Percentiles rank a stretch among this genome's conserved stretches.
Evolutionary conservation across 1,140 invertebrate species (phyloP).

Genomic region (Drepana arcuata): DNA sequence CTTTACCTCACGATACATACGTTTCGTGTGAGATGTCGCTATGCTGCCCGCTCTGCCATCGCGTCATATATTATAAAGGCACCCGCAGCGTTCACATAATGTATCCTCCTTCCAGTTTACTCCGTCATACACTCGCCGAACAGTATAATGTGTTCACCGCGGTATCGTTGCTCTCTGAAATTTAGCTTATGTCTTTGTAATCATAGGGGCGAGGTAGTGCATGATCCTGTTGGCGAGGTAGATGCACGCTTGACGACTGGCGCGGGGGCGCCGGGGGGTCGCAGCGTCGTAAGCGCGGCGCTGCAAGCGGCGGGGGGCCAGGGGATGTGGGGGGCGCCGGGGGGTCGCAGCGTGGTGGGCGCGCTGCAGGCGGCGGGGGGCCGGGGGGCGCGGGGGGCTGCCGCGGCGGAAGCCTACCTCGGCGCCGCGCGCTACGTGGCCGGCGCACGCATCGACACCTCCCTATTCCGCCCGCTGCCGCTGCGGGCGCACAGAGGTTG

Average conservation of each 20-base stretch:
- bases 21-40: too few species aligned
- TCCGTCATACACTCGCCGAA: too few species aligned
- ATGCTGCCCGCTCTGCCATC: too few species aligned
- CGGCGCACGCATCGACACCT: constrained; percentile 43
- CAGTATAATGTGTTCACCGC: too few species aligned
- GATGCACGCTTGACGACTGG: constrained; percentile 6
- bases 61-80: neutral
- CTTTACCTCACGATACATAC: too few species aligned
- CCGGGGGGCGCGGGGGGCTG: constrained; percentile 2
- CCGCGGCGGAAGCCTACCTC: constrained; percentile 43
- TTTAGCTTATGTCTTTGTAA: too few species aligned
- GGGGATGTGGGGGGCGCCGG: constrained; percentile 2
- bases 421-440: constrained; percentile 48
- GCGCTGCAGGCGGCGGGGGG: constrained; percentile 9
- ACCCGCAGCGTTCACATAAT: too few species aligned
- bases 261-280: constrained; percentile 1
- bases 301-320: constrained; percentile 9
- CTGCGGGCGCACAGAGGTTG: constrained; percentile 38
- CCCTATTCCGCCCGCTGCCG: constrained; percentile 39
- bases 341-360: constrained; percentile 18
- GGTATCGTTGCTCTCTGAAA: too few species aligned
- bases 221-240: constrained; percentile 11
- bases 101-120: too few species aligned
- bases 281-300: constrained; percentile 17
- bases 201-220: constrained; percentile 36